Base-by-base conservation (phyloP, 1,140 invertebrate species). In the Achatina immaculata region DNA sequence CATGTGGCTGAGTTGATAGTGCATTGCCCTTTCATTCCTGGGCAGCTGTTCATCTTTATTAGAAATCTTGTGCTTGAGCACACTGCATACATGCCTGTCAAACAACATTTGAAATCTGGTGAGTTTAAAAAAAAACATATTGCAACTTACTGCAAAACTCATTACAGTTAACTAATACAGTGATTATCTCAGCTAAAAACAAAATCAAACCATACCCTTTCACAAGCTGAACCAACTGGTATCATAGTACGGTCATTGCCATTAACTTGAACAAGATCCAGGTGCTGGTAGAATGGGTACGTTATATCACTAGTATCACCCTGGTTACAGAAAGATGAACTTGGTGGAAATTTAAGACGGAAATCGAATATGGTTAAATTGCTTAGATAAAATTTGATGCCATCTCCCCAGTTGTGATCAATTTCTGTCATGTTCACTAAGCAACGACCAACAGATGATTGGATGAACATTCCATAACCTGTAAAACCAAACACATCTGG, bases 371-470 rank as follows among this genome's bases (percentile, higher is more conserved):
- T 87, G 21, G 89, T 89, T 65, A 86, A 86, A 58, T 89, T 89
- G 34, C 85, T 84, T 78, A 88, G 83, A 68, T 89, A 88, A 82
- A 88, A 88, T 77, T 93, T 93, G 14, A 93, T 94, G 43, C 98
- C 98, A 90, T 97, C 94, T 0, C 98, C 98, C 86, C 95, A 94
- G 90, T 99, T 99, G 84, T 96, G 95, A 0, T 94, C 95, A 58
- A 99, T 95, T 86, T 95, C 93, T 82, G 95, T 96, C 83, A 95
- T 94, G 7, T 97, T 98, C 2, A 99, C 93, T 86, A 99, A 97
- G 0, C 99, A 94, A 87, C 98, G 95, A n/a, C 94, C 93, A 84
- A 95, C 71, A 96, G 93, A 89, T 45, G 88, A 96, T 90, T 98
- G 95, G 11, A 95, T 94, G 4, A 94, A 95, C 68, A 98, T 95